These are phyloP conservation scores for Latrodectus elegans DNA, from an alignment of 2,888 invertebrate species.

Conservation along the genomic window DNA sequence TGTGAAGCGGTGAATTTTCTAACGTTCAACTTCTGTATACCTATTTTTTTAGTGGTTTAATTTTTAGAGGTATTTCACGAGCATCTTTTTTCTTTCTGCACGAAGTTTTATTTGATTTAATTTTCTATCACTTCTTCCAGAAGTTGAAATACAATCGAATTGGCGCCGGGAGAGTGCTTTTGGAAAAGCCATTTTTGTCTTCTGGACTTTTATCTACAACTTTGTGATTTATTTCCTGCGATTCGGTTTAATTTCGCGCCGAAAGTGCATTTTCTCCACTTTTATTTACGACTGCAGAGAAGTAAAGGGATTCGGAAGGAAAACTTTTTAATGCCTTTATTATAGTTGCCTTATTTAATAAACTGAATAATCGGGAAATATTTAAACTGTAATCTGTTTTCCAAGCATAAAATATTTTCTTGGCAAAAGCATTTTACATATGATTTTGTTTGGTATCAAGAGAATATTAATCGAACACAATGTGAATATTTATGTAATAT, in stretches of 20 bases:
- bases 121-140: constrained; percentile 20
- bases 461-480: too few relatives aligned
- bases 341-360: not conserved
- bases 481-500: too few relatives aligned
- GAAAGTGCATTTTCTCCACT: constrained; percentile 10
- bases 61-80: not conserved
- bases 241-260: constrained; percentile 36
- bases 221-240: constrained; percentile 29
- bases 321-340: constrained; percentile 9
- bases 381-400: not conserved
- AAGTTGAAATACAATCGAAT: constrained; percentile 42
- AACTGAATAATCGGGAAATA: not conserved
- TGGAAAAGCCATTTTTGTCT: constrained; percentile 47
- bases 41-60: not conserved
- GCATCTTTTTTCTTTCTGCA: not conserved
- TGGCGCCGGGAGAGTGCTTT: constrained; percentile 43
- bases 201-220: constrained; percentile 33
- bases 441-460: too few relatives aligned
- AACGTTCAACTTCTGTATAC: not conserved
- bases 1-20: not conserved
- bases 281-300: constrained; percentile 17
- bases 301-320: not conserved
- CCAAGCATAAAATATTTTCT: not conserved
- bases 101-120: constrained; percentile 50
- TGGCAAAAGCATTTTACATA: too few relatives aligned